Base-by-base conservation (phyloP, 2,888 invertebrate genomes). In the Eupithecia inturbata region DNA sequence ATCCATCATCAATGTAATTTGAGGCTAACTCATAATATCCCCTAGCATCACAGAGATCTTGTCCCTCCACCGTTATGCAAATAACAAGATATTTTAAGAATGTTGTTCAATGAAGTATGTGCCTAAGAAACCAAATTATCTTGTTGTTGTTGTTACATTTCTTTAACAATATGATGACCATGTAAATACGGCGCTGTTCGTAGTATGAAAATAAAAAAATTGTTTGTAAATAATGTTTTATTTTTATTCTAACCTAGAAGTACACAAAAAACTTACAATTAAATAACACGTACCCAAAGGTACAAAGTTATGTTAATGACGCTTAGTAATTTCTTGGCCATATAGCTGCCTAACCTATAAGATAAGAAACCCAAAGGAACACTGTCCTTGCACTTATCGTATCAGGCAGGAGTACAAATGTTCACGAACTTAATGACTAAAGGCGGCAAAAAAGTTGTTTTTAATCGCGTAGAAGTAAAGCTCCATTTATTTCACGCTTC, bases 161-260 rank as follows among this genome's bases (percentile, higher is more conserved):
- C 94, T 91, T 91, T 93, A 92, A 92, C 94, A 94, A 94, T 94
- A 94, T 93, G 89, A 91, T 89, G 90, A 92, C 90, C 89, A 92
- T 94, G 93, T 94, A 93, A 92, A 93, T 94, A 93, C 93, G 92
- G 91, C 93, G 93, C 94, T 93, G 94, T 94, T 94, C 93, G 94
- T 94, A 94, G 92, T 92, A 91, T 91, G 90, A 90, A 92, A 93
- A 92, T 92, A 93, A 90, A 86, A n/a, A 88, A 92, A 89, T 89
- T 89, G 92, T 93, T 91, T 91, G 93, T 93, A 92, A 88, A 85
- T 83, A 74, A 77, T 77, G 83, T 91, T 91, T 91, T 86, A 89
- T 89, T 92, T 88, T 68, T 64, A 69, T 67, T 36, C 14, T 62
- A 69, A 71, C n/a, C 45, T 64, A 57, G 3, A 45, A 14, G 49